phyloP scores from a whole-genome alignment of 2,888 invertebrate species.

The Archips crataeganus region DNA sequence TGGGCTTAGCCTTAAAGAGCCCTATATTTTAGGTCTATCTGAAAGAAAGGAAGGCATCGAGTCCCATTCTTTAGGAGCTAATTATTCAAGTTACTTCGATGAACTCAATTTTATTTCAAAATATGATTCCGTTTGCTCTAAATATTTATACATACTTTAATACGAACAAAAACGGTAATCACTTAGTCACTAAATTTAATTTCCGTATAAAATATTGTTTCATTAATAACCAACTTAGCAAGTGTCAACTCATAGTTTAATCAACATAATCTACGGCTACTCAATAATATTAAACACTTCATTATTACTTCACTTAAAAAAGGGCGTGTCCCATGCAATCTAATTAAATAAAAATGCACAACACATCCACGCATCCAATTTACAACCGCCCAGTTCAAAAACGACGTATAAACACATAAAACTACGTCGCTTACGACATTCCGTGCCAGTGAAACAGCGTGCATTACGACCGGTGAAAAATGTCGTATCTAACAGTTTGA shows the following conservation, averaged over 20 bases:
- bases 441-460: background rate
- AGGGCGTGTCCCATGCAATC: conserved; percentile 34
- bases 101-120: too few species aligned
- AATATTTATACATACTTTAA: background rate
- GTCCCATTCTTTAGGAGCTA: too few species aligned
- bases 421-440: conserved; percentile 1
- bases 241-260: conserved; percentile 13
- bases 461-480: background rate
- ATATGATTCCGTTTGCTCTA: too few species aligned
- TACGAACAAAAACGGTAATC: background rate
- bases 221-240: conserved; percentile 18
- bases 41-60: too few species aligned
- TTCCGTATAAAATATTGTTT: background rate
- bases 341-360: conserved; percentile 43
- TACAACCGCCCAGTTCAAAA: background rate
- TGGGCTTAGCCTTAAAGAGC: too few species aligned
- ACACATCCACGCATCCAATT: conserved; percentile 13
- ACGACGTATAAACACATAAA: background rate
- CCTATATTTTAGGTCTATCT: too few species aligned
- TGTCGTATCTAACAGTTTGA: background rate
- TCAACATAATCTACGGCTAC: conserved; percentile 33
- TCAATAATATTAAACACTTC: conserved; percentile 34
- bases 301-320: conserved; percentile 37
- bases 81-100: too few species aligned
- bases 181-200: background rate